Evolutionary conservation across 2,888 invertebrate genomes (phyloP).

Genomic region (Caenorhabditis parvicauda): DNA sequence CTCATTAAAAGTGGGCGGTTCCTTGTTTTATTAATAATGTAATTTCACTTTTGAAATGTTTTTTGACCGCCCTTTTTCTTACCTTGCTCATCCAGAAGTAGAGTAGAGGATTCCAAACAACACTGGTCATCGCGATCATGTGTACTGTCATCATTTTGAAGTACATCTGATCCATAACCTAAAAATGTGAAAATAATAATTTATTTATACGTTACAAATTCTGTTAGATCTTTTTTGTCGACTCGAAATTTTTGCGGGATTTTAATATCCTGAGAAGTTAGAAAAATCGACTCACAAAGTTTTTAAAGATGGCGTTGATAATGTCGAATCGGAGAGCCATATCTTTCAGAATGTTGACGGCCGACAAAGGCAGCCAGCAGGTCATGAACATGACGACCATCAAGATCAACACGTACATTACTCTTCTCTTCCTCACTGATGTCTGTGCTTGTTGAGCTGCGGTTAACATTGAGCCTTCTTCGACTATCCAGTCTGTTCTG

Average conservation of each 20-base stretch:
- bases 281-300: background rate
- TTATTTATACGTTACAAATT: background rate
- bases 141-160: conserved; percentile 59
- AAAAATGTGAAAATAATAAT: background rate
- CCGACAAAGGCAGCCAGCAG: conserved; percentile 59
- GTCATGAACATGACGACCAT: conserved; percentile 58
- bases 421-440: conserved; percentile 48
- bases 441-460: conserved; percentile 57
- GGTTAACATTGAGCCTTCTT: conserved; percentile 58
- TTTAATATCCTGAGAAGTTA: background rate
- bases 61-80: too few relatives aligned
- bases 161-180: conserved; percentile 48
- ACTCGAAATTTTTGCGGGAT: background rate
- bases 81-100: conserved; percentile 63
- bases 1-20: too few relatives aligned
- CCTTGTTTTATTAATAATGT: too few relatives aligned
- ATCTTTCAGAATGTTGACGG: conserved; percentile 58
- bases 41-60: too few relatives aligned
- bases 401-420: conserved; percentile 59
- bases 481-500: conserved; percentile 59
- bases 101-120: conserved; percentile 60
- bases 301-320: conserved; percentile 16
- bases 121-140: conserved; percentile 59
- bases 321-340: conserved; percentile 30
- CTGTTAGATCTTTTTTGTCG: too few relatives aligned